A percentile compares a stretch with the other conserved stretches of the same genome.
phyloP scores from a whole-genome alignment of 64 coral and sea anemone species.

The Cladopsammia gracilis region DNA sequence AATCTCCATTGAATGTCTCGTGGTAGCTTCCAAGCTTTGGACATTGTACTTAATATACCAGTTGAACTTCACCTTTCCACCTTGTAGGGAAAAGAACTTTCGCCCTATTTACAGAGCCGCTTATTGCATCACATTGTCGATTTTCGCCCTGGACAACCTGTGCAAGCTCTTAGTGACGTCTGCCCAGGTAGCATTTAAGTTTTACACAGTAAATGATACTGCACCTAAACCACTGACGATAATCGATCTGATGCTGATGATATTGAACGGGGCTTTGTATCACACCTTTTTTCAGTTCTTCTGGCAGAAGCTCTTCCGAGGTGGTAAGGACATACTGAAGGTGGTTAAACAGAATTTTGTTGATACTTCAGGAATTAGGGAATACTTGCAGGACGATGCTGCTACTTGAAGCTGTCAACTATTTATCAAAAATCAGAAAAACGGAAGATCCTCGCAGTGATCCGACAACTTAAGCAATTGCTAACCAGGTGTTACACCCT shows the following conservation, averaged over 20 bases:
- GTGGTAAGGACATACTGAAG: constrained; percentile 65
- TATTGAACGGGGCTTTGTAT: constrained; percentile 67
- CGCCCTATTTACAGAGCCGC: background rate
- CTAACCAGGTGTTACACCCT: too few relatives aligned
- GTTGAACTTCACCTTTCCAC: constrained; percentile 71
- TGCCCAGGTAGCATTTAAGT: constrained; percentile 71
- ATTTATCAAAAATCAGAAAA: too few relatives aligned
- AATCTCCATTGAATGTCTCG: constrained; percentile 28
- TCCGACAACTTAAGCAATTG: too few relatives aligned
- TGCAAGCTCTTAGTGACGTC: constrained; percentile 61
- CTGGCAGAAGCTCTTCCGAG: constrained; percentile 81
- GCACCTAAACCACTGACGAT: background rate
- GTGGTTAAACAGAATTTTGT: background rate
- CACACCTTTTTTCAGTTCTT: constrained; percentile 81
- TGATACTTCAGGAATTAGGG: background rate
- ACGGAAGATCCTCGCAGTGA: too few relatives aligned
- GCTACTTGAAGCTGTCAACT: background rate
- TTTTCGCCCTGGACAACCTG: constrained; percentile 77
- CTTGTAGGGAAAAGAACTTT: constrained; percentile 21
- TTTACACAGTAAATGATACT: constrained; percentile 51
- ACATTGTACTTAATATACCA: constrained; percentile 61
- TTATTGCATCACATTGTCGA: constrained; percentile 46
- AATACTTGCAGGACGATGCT: background rate
- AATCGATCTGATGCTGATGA: constrained; percentile 62
- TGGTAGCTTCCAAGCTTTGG: constrained; percentile 42